Evolutionary conservation across 2,888 invertebrate species (phyloP), one percentile per base, ranked within the genome.

Genomic region (Orthosia gracilis): DNA sequence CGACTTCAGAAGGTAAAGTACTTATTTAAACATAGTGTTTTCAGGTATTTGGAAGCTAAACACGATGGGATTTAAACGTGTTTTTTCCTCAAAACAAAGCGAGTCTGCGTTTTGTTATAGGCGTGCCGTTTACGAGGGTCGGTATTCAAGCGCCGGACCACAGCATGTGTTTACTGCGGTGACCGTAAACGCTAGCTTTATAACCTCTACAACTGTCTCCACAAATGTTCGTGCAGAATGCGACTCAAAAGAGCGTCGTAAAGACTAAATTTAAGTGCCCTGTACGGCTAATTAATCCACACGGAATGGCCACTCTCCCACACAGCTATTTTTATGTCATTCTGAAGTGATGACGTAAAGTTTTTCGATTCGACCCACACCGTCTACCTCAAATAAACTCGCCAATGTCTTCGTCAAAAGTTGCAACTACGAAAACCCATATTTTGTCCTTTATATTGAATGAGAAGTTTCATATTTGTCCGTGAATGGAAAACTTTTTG

Each of bases 121-220:
- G 87, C 86, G 88, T 92, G 92, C 80, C 91, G 87, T 94, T 94
- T 93, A 94, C 89, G 94, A 94, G 90, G 89, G 87, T 84, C 80
- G 87, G 87, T 89, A 90, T 88, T 88, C 81, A 83, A 89, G 84
- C 86, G 69, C 65, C 79, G 80, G 89, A 88, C 92, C 90, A 88
- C 91, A 91, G 91, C 91, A 91, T 90, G 91, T 91, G 93, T 93
- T 93, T 92, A 94, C 89, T 90, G 91, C 89, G 78, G 80, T 65
- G 80, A 73, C 89, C 89, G 87, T 94, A 91, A 94, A 92, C 91
- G 88, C 80, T 76, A 80, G 87, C 87, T 94, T 94, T 94, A 94
- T 90, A 87, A 89, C 89, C 87, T 80, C 85, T 85, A 87, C 89
- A 91, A 92, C 89, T 91, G 91, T 91, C 91, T 85, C 87, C 85